A percentile compares a stretch with the other conserved stretches of the same genome.
Evolutionary conservation across 2,113 vertebrate genomes (phyloP).

Genomic region (Phaethon lepturus): DNA sequence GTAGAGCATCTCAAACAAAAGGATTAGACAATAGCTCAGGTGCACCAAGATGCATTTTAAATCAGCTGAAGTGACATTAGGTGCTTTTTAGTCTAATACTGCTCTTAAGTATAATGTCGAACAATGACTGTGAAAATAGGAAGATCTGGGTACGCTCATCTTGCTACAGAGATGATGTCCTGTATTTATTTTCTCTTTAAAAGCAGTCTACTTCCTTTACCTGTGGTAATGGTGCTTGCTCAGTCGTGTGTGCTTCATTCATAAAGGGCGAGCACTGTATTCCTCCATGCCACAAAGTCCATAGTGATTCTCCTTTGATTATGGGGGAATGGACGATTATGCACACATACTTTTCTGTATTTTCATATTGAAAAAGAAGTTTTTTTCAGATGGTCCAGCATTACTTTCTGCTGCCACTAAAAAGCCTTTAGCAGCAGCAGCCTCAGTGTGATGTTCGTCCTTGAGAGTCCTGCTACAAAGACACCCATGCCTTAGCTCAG

Average conservation of each 20-base stretch:
- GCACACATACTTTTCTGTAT: not conserved
- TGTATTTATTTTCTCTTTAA: constrained; percentile 48
- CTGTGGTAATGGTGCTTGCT: not conserved
- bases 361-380: constrained; percentile 18
- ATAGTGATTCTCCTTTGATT: constrained; percentile 42
- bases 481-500: not conserved
- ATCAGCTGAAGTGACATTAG: constrained; percentile 19
- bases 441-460: not conserved
- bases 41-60: not conserved
- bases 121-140: not conserved
- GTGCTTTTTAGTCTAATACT: not conserved
- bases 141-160: not conserved
- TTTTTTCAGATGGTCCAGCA: not conserved
- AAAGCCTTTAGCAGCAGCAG: not conserved
- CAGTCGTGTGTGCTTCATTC: not conserved
- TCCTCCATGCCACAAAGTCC: constrained; percentile 38
- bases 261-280: constrained; percentile 23
- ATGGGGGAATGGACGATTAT: not conserved
- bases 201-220: not conserved
- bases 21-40: constrained; percentile 26
- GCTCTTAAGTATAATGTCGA: not conserved
- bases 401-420: not conserved
- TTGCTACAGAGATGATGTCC: not conserved
- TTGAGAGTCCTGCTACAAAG: not conserved
- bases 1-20: constrained; percentile 47